Evolutionary conservation across 2,113 vertebrate genomes (phyloP), one percentile per base, ranked within the genome.

Genomic region (Mohoua ochrocephala): DNA sequence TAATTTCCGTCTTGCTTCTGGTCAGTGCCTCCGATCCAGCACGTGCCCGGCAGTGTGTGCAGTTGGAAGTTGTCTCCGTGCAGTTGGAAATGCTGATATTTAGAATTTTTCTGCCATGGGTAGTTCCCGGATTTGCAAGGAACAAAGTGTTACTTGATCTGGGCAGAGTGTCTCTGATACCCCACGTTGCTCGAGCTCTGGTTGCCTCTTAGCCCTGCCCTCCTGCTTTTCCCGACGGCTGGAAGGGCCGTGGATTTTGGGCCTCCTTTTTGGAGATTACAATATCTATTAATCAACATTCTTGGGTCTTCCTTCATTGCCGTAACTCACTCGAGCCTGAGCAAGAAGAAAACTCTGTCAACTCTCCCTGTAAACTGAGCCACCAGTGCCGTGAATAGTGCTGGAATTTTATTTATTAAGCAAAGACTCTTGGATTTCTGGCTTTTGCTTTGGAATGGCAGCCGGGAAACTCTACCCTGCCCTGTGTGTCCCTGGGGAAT

Each of bases 381-480:
- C 90, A 64, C 84, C 42, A 3, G 59, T 13, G 84, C 85, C 3
- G 16, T 95, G 91, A 89, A 83, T 52, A 65, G 80, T 11, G 50
- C 89, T 95, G 94, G 94, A 49, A 84, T 96, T 95, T 90, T 95
- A 95, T 95, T 96, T 95, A 91, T 97, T 74, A 47, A 83, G 89
- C 59, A 70, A 88, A 95, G 95, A 85, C 81, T 94, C 96, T 91
- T 95, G 94, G 82, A 95, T 96, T 97, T 96, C 93, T 57, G 47
- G 35, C 74, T 89, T 70, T 93, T 80, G 64, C 93, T 91, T 83
- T 92, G 95, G 96, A 96, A 95, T 67, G 91, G 96, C 93, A 93
- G 93, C 67, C 3, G 0, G 61, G 97, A 97, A 98, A 98, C 80
- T 63, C 76, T 93, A 98, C 92, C 97, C 96, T 89, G 30, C 21